Conservation (phyloP, 2,113 vertebrate species). For the Meleagris gallopavo region DNA sequence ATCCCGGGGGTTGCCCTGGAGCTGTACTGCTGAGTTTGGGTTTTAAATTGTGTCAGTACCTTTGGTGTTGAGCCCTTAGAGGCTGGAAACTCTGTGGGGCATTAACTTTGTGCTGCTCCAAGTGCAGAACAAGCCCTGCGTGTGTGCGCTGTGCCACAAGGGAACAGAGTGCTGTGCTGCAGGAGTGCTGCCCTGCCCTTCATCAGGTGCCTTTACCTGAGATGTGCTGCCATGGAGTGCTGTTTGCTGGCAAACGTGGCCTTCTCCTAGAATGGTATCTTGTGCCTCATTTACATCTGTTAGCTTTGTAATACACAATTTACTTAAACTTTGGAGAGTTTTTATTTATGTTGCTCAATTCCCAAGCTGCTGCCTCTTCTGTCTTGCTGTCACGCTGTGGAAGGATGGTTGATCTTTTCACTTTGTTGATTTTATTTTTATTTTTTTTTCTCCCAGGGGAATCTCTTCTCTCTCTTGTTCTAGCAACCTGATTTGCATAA, state of each 20-base stretch:
- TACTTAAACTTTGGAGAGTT: conserved; percentile 79
- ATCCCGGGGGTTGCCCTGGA: neutral
- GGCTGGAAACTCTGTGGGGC: fast-evolving
- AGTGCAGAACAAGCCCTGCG: neutral
- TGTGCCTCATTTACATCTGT: conserved; percentile 46
- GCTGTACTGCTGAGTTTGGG: neutral
- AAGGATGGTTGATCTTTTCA: conserved; percentile 76
- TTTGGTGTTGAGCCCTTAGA: neutral
- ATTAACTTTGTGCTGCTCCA: neutral
- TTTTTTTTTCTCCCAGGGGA: conserved; percentile 69
- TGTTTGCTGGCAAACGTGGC: neutral
- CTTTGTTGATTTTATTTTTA: conserved; percentile 70
- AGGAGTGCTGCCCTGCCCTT: neutral
- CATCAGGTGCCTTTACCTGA: neutral
- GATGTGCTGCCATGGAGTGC: neutral
- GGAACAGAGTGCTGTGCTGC: fast-evolving
- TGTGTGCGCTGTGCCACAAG: fast-evolving
- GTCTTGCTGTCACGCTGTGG: conserved; percentile 66
- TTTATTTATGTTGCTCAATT: conserved; percentile 70
- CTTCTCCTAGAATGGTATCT: neutral
- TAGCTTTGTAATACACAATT: conserved; percentile 40
- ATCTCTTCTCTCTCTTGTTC: conserved; percentile 40
- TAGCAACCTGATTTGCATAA: neutral
- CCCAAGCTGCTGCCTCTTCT: conserved; percentile 64
- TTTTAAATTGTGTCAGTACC: neutral